Evolutionary conservation across 2,888 invertebrate genomes (phyloP).

Genomic region (Macrophya annulata): DNA sequence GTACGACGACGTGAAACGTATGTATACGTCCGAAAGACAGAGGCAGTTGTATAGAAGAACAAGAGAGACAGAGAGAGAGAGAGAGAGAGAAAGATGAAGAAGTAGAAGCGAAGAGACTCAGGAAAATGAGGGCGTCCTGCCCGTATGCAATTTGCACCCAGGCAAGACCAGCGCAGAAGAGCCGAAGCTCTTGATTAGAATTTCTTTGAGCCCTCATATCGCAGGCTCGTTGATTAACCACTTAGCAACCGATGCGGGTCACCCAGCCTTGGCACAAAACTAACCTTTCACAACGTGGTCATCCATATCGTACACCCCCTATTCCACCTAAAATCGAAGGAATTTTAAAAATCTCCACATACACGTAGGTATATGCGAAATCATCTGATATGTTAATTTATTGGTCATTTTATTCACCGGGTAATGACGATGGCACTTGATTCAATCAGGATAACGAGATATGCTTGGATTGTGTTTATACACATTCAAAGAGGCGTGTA

Average conservation of each 20-base stretch:
- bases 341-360: neutral
- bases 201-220: conserved; percentile 74
- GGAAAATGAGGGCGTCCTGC: conserved; percentile 50
- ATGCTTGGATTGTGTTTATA: neutral
- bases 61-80: neutral
- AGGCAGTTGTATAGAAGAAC: neutral
- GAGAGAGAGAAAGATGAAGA: neutral
- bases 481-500: neutral
- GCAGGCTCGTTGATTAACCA: conserved; percentile 36
- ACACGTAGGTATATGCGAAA: neutral
- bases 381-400: neutral
- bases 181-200: conserved; percentile 71
- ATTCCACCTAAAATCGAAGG: neutral
- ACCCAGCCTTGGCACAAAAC: conserved; percentile 25
- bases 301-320: neutral
- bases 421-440: neutral
- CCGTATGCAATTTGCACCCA: conserved; percentile 52
- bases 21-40: neutral
- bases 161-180: conserved; percentile 41
- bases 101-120: conserved; percentile 5
- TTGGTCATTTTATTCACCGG: neutral
- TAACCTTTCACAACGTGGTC: conserved; percentile 9
- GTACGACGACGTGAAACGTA: neutral
- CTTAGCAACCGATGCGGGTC: conserved; percentile 54
- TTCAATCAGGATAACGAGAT: neutral